Conservation (phyloP, 1,140 invertebrate genomes). For the Leucophenga varia region DNA sequence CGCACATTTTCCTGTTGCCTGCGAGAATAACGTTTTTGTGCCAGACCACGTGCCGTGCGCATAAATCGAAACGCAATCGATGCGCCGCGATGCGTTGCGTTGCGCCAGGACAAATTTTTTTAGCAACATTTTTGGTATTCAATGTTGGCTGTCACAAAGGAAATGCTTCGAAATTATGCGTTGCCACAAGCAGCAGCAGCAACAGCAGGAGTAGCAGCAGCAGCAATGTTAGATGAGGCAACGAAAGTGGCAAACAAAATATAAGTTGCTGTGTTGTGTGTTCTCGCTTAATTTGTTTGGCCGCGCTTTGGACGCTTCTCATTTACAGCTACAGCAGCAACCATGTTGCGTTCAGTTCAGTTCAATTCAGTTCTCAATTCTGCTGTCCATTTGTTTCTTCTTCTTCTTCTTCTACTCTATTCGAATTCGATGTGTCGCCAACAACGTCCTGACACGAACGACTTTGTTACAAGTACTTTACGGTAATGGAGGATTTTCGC, state of each 20-base stretch:
- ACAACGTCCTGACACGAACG: constrained; percentile 38
- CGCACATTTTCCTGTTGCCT: too few species aligned
- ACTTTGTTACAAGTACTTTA: constrained; percentile 57
- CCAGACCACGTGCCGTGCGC: constrained; percentile 41
- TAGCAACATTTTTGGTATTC: too few species aligned
- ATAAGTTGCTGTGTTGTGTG: too few species aligned
- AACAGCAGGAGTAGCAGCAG: too few species aligned
- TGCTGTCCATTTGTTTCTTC: constrained; percentile 6
- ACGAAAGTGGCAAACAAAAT: too few species aligned
- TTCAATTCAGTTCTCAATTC: not conserved
- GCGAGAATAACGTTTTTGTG: constrained; percentile 9
- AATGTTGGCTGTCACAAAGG: constrained; percentile 8
- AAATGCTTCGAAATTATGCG: constrained; percentile 13
- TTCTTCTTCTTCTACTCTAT: not conserved
- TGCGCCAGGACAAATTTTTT: too few species aligned
- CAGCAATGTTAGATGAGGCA: too few species aligned
- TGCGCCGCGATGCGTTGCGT: too few species aligned
- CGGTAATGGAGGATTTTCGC: constrained; percentile 56
- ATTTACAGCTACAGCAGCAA: not conserved
- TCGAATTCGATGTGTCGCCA: constrained; percentile 16
- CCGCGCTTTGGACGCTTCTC: too few species aligned
- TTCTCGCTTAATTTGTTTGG: constrained; percentile 45
- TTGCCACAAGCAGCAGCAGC: too few species aligned
- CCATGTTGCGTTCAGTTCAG: not conserved
- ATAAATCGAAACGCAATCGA: constrained; percentile 50